These are phyloP conservation scores for Panzeria rudis DNA, from an alignment of 2,888 invertebrate species.

Conservation along the genomic window DNA sequence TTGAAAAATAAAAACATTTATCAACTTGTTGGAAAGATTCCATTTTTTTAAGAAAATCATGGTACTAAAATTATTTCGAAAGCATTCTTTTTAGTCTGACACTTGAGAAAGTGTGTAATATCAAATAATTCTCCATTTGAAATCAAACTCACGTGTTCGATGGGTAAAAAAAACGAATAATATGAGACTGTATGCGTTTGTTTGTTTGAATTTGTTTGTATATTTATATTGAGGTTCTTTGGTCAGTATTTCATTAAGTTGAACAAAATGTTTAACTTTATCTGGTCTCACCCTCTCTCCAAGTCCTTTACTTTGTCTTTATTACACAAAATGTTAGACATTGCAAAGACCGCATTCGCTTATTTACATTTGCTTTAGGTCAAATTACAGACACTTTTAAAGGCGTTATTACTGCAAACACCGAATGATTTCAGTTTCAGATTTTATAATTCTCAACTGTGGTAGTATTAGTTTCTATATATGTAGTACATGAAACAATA, in stretches of 20 bases:
- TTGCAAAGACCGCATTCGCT: slow-evolving; percentile 75
- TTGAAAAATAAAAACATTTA: no score
- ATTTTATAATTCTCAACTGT: slow-evolving; percentile 15
- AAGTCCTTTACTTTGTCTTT: slow-evolving; percentile 31
- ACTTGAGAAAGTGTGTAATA: no score
- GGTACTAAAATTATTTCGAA: no score
- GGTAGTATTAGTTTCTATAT: slow-evolving; percentile 2
- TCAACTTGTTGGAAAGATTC: no score
- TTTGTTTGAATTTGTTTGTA: slow-evolving; percentile 36
- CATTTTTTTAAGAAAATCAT: neutral
- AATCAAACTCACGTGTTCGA: neutral
- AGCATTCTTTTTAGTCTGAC: no score
- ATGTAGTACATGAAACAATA: neutral
- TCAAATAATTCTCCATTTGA: neutral
- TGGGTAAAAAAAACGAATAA: neutral
- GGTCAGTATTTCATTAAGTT: slow-evolving; percentile 81
- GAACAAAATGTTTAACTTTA: slow-evolving; percentile 74
- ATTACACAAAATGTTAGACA: slow-evolving; percentile 52
- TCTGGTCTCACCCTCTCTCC: slow-evolving; percentile 42
- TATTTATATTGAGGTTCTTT: slow-evolving; percentile 71
- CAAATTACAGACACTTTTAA: slow-evolving; percentile 80
- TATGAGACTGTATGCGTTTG: slow-evolving; percentile 11
- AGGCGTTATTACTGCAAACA: slow-evolving; percentile 68
- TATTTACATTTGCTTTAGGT: slow-evolving; percentile 83
- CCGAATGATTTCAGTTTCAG: slow-evolving; percentile 43